Evolutionary conservation across 1,140 invertebrate genomes (phyloP), one percentile per base, ranked within the genome.

Genomic region (Aradophagus sp.): DNA sequence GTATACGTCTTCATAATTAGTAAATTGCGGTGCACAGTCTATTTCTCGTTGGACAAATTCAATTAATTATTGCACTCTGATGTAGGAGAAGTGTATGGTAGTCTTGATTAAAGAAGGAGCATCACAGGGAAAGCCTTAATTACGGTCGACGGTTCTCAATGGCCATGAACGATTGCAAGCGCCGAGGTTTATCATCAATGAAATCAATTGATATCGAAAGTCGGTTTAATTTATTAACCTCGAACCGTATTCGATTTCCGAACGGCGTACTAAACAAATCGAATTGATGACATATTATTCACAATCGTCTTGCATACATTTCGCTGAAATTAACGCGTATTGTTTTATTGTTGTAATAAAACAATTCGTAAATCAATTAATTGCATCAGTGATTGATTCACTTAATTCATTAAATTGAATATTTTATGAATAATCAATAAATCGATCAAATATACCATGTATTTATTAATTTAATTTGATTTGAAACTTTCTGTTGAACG

Each of bases 81-180:
- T 31, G 31, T 17, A 27, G 10, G 5, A 56, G 52, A 34, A 59
- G 19, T 32, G 35, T n/a, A n/a, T 36, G 42, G 31, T 52, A 16
- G 29, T 63, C 53, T 63, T 63, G 45, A 70, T 70, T 70, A 63
- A 70, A 70, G 56, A 70, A 70, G 48, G 19, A 12, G 13, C 48
- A 29, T 61, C 48, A 27, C 56, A 50, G 32, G 41, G 31, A 32
- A 56, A 62, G 42, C 48, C 42, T 56, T 56, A 69, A 69, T 69
- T 69, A 69, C 56, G 15, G 10, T 11, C 36, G 45, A 55, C 42
- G 16, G 29, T 56, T 50, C 52, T 67, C 45, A 67, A 67, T 50
- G 39, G 53, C 16, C 32, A 13, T 48, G 44, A 55, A 29, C 44
- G 44, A 62, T 69, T 62, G 50, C 48, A 3, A 34, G 12, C 17